Percentiles rank a stretch among this genome's conserved stretches.
These are phyloP conservation scores for Rugalucina vietnamica DNA, from an alignment of 2,888 invertebrate genomes.

Conservation along the genomic window DNA sequence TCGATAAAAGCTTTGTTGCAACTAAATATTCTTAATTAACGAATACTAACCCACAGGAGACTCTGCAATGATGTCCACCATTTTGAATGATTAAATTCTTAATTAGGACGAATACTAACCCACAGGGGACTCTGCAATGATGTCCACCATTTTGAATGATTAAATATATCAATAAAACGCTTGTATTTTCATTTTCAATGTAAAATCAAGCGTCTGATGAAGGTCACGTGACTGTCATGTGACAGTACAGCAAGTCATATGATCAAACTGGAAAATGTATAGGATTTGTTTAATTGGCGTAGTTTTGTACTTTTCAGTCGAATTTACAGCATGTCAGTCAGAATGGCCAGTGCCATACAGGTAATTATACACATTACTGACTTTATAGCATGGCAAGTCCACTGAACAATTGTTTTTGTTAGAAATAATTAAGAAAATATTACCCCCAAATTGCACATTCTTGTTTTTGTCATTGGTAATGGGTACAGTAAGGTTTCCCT, in stretches of 20 bases:
- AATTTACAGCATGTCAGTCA: neutral
- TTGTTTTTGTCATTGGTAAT: no score
- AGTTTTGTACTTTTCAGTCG: slow-evolving; percentile 19
- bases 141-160: slow-evolving; percentile 57
- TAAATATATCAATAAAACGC: slow-evolving; percentile 5
- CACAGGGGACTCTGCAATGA: slow-evolving; percentile 49
- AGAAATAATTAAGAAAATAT: neutral
- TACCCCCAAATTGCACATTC: neutral
- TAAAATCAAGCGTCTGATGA: slow-evolving; percentile 10
- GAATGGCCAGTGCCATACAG: slow-evolving; percentile 72
- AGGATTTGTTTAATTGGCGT: slow-evolving; percentile 9
- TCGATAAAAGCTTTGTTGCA: no score
- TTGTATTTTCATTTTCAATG: neutral
- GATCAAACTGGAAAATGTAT: slow-evolving; percentile 34
- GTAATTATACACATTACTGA: slow-evolving; percentile 53
- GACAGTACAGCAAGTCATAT: slow-evolving; percentile 53
- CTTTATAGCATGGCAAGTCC: no score
- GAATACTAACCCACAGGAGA: slow-evolving; percentile 50
- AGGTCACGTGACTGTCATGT: slow-evolving; percentile 44
- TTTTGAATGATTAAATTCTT: slow-evolving; percentile 41
- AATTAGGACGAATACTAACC: slow-evolving; percentile 39
- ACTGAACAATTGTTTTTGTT: neutral
- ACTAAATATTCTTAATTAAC: no score
- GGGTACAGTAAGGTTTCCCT: no score
- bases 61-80: slow-evolving; percentile 56